These are phyloP conservation scores for Reinhardtius hippoglossoides DNA, from an alignment of 2,113 vertebrate genomes.

Conservation along the genomic window DNA sequence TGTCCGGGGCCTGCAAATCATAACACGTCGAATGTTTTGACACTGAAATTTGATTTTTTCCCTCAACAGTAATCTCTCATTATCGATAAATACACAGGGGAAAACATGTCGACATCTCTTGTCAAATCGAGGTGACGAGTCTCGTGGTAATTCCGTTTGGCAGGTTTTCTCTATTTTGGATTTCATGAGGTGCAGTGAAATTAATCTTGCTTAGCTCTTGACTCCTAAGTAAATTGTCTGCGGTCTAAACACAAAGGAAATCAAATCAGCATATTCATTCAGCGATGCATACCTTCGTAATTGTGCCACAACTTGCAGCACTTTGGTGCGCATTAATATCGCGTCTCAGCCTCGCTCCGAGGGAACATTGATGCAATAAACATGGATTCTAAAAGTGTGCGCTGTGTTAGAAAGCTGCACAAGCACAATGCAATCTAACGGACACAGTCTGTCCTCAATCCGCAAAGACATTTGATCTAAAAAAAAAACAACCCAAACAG, in stretches of 20 bases:
- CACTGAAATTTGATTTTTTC: slow-evolving; percentile 15
- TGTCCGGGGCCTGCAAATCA: slow-evolving; percentile 58
- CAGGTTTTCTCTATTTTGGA: slow-evolving; percentile 25
- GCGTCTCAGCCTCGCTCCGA: slow-evolving; percentile 5
- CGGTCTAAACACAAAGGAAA: slow-evolving; percentile 65
- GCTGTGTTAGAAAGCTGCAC: slow-evolving; percentile 12
- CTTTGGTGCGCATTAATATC: slow-evolving; percentile 47
- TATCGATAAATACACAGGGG: not conserved
- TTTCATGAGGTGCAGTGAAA: slow-evolving; percentile 22
- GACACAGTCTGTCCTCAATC: not conserved
- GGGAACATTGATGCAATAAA: slow-evolving; percentile 9
- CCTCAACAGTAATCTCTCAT: not conserved
- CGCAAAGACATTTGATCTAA: not conserved
- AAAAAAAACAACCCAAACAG: not conserved
- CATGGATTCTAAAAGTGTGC: not conserved
- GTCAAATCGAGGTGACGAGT: not conserved
- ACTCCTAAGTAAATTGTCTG: slow-evolving; percentile 60
- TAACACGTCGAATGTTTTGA: slow-evolving; percentile 4
- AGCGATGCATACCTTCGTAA: slow-evolving; percentile 47
- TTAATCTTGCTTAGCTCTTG: slow-evolving; percentile 26
- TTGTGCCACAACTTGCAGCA: slow-evolving; percentile 52
- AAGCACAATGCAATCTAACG: not conserved
- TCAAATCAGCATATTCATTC: slow-evolving; percentile 57
- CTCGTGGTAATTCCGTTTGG: not conserved
- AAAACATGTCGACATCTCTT: not conserved